Evolutionary conservation across 2,113 vertebrate species (phyloP), one percentile per base, ranked within the genome.

Genomic region (Columba livia): DNA sequence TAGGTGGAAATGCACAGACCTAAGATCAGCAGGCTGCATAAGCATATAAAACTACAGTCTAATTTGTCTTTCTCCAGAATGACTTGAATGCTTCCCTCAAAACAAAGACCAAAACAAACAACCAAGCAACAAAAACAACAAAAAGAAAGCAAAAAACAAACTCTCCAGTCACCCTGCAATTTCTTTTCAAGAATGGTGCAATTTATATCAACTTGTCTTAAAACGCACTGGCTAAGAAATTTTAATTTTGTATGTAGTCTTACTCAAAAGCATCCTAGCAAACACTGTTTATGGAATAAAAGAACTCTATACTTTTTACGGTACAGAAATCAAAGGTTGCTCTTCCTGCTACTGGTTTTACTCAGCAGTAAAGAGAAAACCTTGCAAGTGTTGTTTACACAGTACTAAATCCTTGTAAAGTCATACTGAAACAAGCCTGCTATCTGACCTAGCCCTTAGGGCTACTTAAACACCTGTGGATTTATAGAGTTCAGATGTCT

Each of bases 401-500:
- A 97, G 98, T 96, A 97, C 50, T 86, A 97, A 98, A 97, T 97
- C 97, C 98, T 98, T 98, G 96, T 98, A 98, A 98, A 98, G 96
- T 97, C 95, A 89, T 60, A 96, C 93, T 96, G 90, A 93, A 97
- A 96, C 97, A 97, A 97, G 96, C 69, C 93, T 97, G 97, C 95
- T 98, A 91, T 97, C 97, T 97, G 98, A 98, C 97, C 96, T 95
- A 94, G 94, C 96, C 96, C 96, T 97, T 91, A 97, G 97, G 97
- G 97, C 97, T 98, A 94, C 97, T 98, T 98, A 98, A 98, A 98
- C 98, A 98, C 98, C 98, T 98, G 98, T 97, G 97, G 97, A 97
- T 98, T 98, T 98, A 98, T 98, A 96, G 96, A 98, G 97, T 98
- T 98, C 98, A 98, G 96, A 98, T 98, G 97, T 97, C 97, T 96